Evolutionary conservation across 2,888 invertebrate genomes (phyloP), one percentile per base, ranked within the genome.

Genomic region (Caenorhabditis sp.): DNA sequence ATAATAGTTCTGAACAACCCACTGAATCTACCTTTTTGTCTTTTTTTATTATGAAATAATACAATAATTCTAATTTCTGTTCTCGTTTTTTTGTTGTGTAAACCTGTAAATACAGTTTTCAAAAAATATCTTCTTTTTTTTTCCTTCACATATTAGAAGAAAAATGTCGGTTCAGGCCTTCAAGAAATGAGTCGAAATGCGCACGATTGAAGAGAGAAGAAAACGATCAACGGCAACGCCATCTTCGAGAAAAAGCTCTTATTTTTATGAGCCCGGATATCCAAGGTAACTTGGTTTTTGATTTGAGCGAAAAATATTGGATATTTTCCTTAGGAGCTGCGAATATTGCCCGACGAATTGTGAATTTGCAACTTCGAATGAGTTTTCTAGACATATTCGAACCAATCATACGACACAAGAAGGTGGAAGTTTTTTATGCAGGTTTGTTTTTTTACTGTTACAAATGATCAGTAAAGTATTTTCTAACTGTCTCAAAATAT

Each of bases 361-460:
- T 14, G 77, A 80, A 52, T 80, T 80, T 50, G 57, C 67, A 20
- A 74, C 78, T 54, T 67, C 75, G 43, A 49, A 67, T 23, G 78
- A 83, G 26, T 70, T 83, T 17, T 77, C 74, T 20, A 65, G 74
- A 1, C 85, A 85, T 70, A 68, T 85, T 53, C 69, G 83, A 20
- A 62, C 68, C 1, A 76, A 68, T 27, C 85, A 85, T 60, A 82
- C 81, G 49, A 81, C 79, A 12, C 81, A 83, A 61, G 84, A 85
- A 66, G 84, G 84, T 60, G 85, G 85, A 38, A 83, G 83, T 38
- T 84, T 78, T 67, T 67, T 83, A 12, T 85, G 85, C 77, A 72
- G 81, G 85, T 84, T 38, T n/a, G n/a, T n/a, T n/a, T n/a, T n/a
- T n/a, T n/a, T n/a, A n/a, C n/a, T n/a, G n/a, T n/a, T n/a, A n/a